A percentile compares a stretch with the other conserved stretches of the same genome.
phyloP scores from a whole-genome alignment of 2,797 vertebrate species.

The Enteromius paludinosus region DNA sequence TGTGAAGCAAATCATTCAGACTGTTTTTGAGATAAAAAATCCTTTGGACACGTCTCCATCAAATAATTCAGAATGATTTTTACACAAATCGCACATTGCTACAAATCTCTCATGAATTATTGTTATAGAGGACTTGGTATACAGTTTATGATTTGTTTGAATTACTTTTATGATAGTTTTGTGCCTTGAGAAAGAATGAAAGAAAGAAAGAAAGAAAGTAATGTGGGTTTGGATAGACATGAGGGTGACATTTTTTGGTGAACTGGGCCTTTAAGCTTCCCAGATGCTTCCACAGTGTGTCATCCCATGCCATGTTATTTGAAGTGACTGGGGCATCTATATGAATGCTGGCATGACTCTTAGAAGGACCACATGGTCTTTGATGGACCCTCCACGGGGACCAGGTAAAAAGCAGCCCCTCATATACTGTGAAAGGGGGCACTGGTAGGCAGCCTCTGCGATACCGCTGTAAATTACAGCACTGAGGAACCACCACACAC shows the following conservation, averaged over 20 bases:
- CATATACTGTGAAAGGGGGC: neutral
- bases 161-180: neutral
- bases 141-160: neutral
- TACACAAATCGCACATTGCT: neutral
- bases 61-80: neutral
- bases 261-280: slow-evolving; percentile 3
- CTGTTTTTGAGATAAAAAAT: neutral
- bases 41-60: neutral
- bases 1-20: neutral
- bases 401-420: neutral
- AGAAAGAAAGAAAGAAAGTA: neutral
- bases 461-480: neutral
- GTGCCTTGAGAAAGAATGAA: too few relatives aligned
- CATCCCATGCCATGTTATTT: slow-evolving; percentile 15
- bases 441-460: neutral
- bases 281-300: slow-evolving; percentile 11
- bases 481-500: neutral
- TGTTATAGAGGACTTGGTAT: too few relatives aligned
- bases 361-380: neutral
- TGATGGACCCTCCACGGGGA: slow-evolving; percentile 19
- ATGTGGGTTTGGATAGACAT: neutral
- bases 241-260: neutral
- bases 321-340: neutral
- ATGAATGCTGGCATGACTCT: neutral
- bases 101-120: neutral